Evolutionary conservation across 2,797 vertebrate genomes (phyloP), one percentile per base, ranked within the genome.

Genomic region (Parotocinclus haroldoi): DNA sequence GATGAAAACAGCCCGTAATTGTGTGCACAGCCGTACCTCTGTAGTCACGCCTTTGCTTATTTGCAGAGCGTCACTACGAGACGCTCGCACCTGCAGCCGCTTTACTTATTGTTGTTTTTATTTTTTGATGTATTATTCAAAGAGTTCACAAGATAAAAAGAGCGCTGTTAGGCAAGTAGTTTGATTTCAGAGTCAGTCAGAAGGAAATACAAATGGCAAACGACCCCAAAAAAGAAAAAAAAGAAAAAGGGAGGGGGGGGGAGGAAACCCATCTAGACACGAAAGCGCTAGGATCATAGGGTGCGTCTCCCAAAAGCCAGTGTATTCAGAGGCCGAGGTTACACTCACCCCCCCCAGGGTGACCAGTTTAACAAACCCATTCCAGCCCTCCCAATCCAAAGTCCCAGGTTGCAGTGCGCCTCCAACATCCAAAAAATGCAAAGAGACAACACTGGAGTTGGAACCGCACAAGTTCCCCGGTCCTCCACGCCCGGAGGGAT

Each of bases 101-200:
- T 78, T 81, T 63, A 80, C 79, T 80, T 77, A 68, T 73, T 46
- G 69, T 84, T 27, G 27, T 27, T 27, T 27, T 84, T 27, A 5
- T 27, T 27, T 27, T 79, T 79, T 68, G 78, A 88, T 44, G 77
- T 82, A 82, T 89, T 77, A 78, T 85, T 91, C 81, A 79, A 78
- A 84, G 82, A 89, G 83, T 85, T 86, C 89, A 86, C 77, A 91
- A 86, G 87, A 87, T 89, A 89, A 91, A 89, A 87, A 89, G 91
- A 81, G 75, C 77, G 90, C 86, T 91, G 91, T 94, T 93, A 92
- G 93, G 92, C 88, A 79, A 89, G 45, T 54, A 79, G 81, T 81
- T 81, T 79, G 78, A 83, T 72, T 79, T 69, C 44, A 80, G 80
- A 90, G 13, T 48, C 11, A 48, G 40, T 44, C 40, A 46, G n/a